Conservation (phyloP, 2,113 vertebrate genomes). For the Meriones unguiculatus region DNA sequence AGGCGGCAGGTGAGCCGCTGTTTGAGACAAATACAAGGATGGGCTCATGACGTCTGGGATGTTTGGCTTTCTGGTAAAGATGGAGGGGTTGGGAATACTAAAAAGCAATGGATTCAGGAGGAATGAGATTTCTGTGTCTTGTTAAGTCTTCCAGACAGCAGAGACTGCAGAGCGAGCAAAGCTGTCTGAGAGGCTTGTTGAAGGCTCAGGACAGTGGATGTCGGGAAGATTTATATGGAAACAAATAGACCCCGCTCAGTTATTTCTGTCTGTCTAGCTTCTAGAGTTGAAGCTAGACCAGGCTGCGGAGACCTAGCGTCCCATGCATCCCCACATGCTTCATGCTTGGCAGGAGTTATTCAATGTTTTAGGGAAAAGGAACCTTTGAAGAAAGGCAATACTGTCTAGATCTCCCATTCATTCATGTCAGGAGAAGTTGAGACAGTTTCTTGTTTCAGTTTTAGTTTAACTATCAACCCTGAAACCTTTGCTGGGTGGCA, state of each 20-base stretch:
- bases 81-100: background rate
- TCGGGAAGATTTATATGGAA: background rate
- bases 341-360: background rate
- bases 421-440: constrained; percentile 1
- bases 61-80: constrained; percentile 28
- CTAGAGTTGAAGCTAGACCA: background rate
- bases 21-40: constrained; percentile 43
- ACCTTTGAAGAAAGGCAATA: background rate
- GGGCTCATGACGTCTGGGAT: background rate
- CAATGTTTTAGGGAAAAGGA: constrained; percentile 22
- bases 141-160: background rate
- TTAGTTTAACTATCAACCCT: background rate
- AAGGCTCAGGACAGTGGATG: background rate
- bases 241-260: background rate
- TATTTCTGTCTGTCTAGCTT: background rate
- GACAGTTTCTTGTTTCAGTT: constrained; percentile 47
- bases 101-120: background rate
- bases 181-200: background rate
- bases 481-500: background rate
- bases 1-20: constrained; percentile 12
- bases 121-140: background rate
- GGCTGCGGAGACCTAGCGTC: background rate
- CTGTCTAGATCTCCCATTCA: background rate
- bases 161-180: background rate
- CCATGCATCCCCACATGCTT: background rate